Evolutionary conservation across 2,888 invertebrate genomes (phyloP).

Genomic region (Lucinisca nassula): DNA sequence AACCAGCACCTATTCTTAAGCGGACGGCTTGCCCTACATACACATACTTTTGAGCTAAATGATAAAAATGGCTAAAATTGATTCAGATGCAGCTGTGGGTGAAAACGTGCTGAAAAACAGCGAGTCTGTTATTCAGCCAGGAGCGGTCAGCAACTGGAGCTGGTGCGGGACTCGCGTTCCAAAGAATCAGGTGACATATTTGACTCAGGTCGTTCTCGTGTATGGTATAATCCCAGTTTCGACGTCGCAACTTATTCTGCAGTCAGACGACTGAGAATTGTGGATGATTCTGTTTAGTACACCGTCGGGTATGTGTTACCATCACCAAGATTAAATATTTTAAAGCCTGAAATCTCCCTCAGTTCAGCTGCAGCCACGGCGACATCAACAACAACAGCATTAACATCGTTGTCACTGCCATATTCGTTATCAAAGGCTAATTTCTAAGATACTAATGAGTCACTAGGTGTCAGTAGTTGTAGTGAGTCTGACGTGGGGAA

Average conservation of each 20-base stretch:
- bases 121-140: neutral
- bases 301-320: conserved; percentile 2
- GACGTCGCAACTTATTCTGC: neutral
- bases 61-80: neutral
- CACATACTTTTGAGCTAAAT: too few relatives aligned
- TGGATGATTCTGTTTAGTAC: neutral
- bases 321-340: neutral
- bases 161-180: conserved; percentile 5
- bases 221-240: neutral
- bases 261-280: neutral
- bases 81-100: neutral
- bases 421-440: neutral
- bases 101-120: neutral
- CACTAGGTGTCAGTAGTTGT: neutral
- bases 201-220: neutral
- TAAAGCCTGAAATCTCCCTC: neutral
- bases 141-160: neutral
- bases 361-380: neutral
- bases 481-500: neutral
- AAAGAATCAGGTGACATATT: neutral
- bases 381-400: conserved; percentile 17
- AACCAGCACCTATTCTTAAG: too few relatives aligned
- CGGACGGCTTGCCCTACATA: too few relatives aligned
- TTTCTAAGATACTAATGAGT: neutral
- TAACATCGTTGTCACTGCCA: neutral